Base-by-base conservation (phyloP, 2,797 vertebrate species). In the Paedocypris micromegethes region DNA sequence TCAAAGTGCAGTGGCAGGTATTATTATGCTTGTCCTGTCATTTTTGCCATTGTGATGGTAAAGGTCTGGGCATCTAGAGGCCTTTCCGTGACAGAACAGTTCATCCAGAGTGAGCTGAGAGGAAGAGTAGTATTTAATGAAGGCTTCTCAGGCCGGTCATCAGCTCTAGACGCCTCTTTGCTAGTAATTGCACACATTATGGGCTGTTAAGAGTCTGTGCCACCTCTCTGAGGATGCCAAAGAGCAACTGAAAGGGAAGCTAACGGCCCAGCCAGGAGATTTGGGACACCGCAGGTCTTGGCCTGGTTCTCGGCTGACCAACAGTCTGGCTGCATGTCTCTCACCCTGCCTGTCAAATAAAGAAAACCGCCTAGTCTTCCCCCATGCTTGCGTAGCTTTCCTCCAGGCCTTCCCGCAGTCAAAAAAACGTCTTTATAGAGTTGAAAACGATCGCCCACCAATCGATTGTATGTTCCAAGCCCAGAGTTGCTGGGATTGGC, bases 171-270 rank as follows among this genome's bases (percentile, higher is more conserved):
- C 70, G 76, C 59, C 58, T 77, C 74, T 80, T 75, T 77, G 79
- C 70, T 83, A 77, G 71, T 86, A 87, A 89, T 88, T 88, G 82
- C 80, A 80, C 81, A 85, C 80, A 87, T 86, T 88, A 86, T 82
- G 78, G 81, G 82, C 82, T 83, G 87, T 90, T 88, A 87, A 83
- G 55, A 44, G 78, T 79, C 77, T 75, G 80, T 85, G 81, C 68
- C 77, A 75, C 73, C 68, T 79, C 39, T 75, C 84, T 72, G 72
- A 66, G 53, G 70, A 66, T 52, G 39, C 54, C 43, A 52, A 53
- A 65, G 47, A 65, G 58, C 43, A 63, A 62, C 40, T 51, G 57
- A 45, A 61, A 54, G 9, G 41, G 55, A 43, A 64, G 38, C 52
- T 59, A 37, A 55, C 40, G 62, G 60, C 67, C 54, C 43, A 44